Evolutionary conservation across 2,797 vertebrate genomes (phyloP).

Genomic region (Dipus sagitta): DNA sequence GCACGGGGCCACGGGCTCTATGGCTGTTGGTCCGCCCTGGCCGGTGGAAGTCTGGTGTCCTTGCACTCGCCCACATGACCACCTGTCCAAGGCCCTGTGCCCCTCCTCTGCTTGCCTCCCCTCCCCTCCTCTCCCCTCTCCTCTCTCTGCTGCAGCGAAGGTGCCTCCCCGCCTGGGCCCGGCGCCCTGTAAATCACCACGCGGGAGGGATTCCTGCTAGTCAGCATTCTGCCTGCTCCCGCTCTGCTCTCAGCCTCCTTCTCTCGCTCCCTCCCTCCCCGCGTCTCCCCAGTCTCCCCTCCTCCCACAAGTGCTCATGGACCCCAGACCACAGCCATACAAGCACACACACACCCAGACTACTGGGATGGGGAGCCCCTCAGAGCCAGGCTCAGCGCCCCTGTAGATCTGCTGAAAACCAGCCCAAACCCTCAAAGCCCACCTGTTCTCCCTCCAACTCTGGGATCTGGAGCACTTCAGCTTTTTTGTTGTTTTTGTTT

Average conservation of each 20-base stretch:
- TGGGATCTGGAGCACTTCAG: no score
- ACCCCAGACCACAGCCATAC: no score
- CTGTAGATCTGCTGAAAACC: no score
- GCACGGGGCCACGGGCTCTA: background rate
- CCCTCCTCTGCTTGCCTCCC: background rate
- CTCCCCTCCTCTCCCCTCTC: background rate
- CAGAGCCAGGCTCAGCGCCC: no score
- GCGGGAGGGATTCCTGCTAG: constrained; percentile 41
- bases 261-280: background rate
- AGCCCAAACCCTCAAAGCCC: no score
- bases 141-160: background rate
- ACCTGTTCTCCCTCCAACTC: no score
- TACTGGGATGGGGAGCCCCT: no score
- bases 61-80: background rate
- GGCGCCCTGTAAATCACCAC: constrained; percentile 55
- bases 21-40: background rate
- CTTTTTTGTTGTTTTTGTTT: no score
- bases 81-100: background rate
- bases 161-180: background rate
- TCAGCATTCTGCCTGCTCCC: constrained; percentile 46
- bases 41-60: background rate
- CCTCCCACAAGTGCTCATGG: background rate
- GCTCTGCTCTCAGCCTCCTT: background rate
- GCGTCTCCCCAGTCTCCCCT: background rate
- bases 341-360: background rate